A percentile compares a stretch with the other conserved stretches of the same genome.
Evolutionary conservation across 2,888 invertebrate species (phyloP).

Genomic region (Nycteola revayana): DNA sequence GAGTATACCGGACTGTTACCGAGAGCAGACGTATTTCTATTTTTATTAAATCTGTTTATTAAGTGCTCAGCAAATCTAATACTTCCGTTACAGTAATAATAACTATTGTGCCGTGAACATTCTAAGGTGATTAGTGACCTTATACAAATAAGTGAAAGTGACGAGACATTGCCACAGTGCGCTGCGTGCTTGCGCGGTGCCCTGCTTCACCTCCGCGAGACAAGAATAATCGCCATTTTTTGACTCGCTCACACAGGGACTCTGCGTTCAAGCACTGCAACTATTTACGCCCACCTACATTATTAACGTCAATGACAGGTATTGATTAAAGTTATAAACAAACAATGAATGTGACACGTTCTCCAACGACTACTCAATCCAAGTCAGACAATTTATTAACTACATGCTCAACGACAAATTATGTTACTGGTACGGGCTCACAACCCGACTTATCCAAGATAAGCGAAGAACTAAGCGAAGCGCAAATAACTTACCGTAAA

Average conservation of each 20-base stretch:
- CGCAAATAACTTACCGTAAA: conserved; percentile 4
- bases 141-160: conserved; percentile 1
- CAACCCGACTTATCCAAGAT: conserved; percentile 6
- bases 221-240: conserved; percentile 1
- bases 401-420: background rate
- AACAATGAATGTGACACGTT: conserved; percentile 1
- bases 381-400: background rate
- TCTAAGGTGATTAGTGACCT: conserved; percentile 1
- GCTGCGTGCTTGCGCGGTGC: background rate
- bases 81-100: background rate
- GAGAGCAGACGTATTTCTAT: conserved; percentile 1
- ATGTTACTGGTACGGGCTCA: conserved; percentile 2
- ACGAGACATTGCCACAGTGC: too few relatives aligned
- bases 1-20: too few relatives aligned
- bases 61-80: conserved; percentile 1
- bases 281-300: too few relatives aligned
- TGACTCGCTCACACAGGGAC: conserved; percentile 1
- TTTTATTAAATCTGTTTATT: background rate
- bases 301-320: too few relatives aligned
- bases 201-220: conserved; percentile 2
- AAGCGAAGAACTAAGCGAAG: conserved; percentile 1
- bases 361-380: background rate
- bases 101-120: background rate
- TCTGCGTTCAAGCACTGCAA: too few relatives aligned
- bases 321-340: background rate